A percentile compares a stretch with the other conserved stretches of the same genome.
Conservation (phyloP, 2,113 vertebrate species). For the human (Homo sapiens) region DNA sequence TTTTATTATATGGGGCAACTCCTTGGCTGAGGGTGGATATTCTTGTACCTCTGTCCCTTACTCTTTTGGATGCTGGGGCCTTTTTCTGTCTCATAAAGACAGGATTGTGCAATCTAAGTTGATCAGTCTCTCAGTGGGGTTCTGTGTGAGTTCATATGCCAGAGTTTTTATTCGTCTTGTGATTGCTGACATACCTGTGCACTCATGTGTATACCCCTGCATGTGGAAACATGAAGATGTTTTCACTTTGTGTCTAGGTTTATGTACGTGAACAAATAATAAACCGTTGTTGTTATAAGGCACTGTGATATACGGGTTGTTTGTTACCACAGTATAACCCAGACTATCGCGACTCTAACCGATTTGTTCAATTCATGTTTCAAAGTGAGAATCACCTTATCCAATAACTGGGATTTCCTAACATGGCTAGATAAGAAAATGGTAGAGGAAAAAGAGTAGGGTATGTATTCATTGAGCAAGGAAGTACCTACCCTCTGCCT, state of each 20-base stretch:
- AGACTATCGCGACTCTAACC: not conserved
- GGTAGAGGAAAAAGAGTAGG: not conserved
- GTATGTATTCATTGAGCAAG: not conserved
- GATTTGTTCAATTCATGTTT: not conserved
- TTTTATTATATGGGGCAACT: not conserved
- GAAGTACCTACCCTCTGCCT: not conserved
- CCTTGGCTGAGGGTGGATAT: not conserved
- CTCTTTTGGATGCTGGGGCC: not conserved
- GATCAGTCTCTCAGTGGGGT: not conserved
- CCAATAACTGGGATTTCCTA: not conserved
- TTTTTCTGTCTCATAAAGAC: not conserved
- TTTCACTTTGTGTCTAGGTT: not conserved
- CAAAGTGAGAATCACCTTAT: not conserved
- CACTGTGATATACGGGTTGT: not conserved
- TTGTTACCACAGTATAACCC: not conserved
- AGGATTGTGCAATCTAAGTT: not conserved
- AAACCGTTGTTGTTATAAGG: conserved; percentile 18
- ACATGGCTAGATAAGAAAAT: not conserved
- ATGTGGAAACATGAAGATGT: not conserved
- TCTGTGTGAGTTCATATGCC: not conserved
- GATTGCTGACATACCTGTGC: not conserved
- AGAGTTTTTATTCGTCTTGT: conserved; percentile 5
- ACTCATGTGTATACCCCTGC: not conserved
- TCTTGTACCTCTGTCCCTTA: not conserved
- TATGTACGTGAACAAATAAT: conserved; percentile 45